These are phyloP conservation scores for Agrochola lota DNA, from an alignment of 2,888 invertebrate genomes.

Conservation along the genomic window DNA sequence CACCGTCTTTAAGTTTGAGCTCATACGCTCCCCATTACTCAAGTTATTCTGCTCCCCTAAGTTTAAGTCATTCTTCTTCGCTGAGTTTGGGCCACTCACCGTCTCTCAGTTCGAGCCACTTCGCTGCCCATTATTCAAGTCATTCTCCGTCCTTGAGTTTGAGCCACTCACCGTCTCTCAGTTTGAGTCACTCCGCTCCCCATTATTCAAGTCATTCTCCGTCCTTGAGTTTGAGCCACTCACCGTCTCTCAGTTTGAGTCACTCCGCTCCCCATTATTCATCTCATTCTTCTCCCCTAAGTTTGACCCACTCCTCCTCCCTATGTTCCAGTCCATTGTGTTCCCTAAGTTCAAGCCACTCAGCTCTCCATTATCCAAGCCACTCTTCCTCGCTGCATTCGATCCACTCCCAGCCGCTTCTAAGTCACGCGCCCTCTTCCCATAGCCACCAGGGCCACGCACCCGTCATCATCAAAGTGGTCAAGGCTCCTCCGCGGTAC, in stretches of 20 bases:
- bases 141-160: slow-evolving; percentile 11
- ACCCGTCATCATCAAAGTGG: slow-evolving; percentile 60
- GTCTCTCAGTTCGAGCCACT: slow-evolving; percentile 2
- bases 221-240: slow-evolving; percentile 8
- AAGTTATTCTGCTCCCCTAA: slow-evolving; percentile 2
- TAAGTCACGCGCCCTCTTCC: slow-evolving; percentile 1
- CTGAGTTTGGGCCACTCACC: slow-evolving; percentile 34
- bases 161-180: slow-evolving; percentile 16
- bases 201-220: slow-evolving; percentile 20
- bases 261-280: slow-evolving; percentile 33
- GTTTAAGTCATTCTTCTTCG: background rate
- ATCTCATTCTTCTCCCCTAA: slow-evolving; percentile 16
- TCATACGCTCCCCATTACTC: slow-evolving; percentile 30
- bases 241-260: background rate
- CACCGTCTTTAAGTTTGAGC: slow-evolving; percentile 1
- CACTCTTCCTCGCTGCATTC: background rate
- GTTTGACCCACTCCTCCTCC: background rate
- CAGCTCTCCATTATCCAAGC: slow-evolving; percentile 9
- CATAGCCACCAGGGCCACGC: slow-evolving; percentile 26
- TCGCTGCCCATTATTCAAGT: background rate
- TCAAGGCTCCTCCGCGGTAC: slow-evolving; percentile 52
- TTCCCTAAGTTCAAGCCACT: slow-evolving; percentile 4
- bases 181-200: slow-evolving; percentile 33
- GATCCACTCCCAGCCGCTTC: slow-evolving; percentile 21
- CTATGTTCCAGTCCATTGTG: no score